Percentiles rank a stretch among this genome's conserved stretches.
These are phyloP conservation scores for Hoplodrina ambigua DNA, from an alignment of 2,888 invertebrate genomes.

Conservation along the genomic window DNA sequence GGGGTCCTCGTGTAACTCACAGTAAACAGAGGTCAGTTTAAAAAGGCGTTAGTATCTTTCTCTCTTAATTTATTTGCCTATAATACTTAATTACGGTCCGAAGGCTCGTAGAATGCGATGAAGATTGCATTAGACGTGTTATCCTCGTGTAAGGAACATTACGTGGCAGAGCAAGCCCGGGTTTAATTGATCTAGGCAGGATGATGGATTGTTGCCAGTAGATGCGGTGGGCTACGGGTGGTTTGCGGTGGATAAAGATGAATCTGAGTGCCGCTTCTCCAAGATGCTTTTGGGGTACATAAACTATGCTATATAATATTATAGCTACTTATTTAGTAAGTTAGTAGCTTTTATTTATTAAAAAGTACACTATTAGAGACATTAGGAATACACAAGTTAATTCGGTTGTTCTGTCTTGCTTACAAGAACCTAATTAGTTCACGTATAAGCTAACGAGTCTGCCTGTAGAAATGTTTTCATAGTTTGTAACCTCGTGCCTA, in stretches of 20 bases:
- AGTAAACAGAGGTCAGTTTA: conserved; percentile 15
- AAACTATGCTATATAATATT: conserved; percentile 26
- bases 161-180: conserved; percentile 68
- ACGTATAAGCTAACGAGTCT: conserved; percentile 44
- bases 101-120: conserved; percentile 47
- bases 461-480: conserved; percentile 23
- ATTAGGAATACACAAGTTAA: conserved; percentile 19
- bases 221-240: conserved; percentile 65
- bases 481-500: conserved; percentile 15
- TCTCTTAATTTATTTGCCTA: conserved; percentile 41
- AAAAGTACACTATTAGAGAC: background rate
- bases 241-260: conserved; percentile 73
- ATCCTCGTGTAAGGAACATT: conserved; percentile 68
- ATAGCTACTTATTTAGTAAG: background rate
- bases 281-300: conserved; percentile 65
- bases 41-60: conserved; percentile 19
- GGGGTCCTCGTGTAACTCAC: conserved; percentile 2
- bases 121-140: conserved; percentile 66
- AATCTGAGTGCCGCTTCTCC: conserved; percentile 73
- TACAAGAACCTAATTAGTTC: conserved; percentile 28
- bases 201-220: conserved; percentile 77
- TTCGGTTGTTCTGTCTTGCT: conserved; percentile 12
- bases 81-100: conserved; percentile 48
- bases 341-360: conserved; percentile 6
- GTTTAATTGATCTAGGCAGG: conserved; percentile 81